Base-by-base conservation (phyloP, 2,888 invertebrate genomes). In the Rhingia campestris region DNA sequence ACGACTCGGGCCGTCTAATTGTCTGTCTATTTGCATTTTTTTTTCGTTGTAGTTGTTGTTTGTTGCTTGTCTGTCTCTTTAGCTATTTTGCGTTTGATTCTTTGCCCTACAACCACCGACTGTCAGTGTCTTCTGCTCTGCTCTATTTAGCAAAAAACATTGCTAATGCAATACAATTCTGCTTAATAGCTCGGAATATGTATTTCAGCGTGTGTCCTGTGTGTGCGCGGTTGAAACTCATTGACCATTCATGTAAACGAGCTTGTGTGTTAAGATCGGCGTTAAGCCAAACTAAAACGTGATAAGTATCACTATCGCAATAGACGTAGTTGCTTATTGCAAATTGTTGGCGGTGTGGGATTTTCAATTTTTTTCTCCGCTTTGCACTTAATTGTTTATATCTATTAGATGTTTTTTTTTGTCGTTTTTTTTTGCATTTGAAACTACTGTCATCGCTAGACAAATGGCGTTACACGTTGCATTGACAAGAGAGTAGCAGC, bases 391-490 rank as follows among this genome's bases (percentile, higher is more conserved):
- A 84, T 80, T 84, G 84, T 80, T 79, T 75, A 66, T 70, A 58
- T 53, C 41, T 64, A 33, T 59, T 39, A 58, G 56, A 72, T 33
- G 4, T 58, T 56, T 64, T 51, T 51, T 67, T 49, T 67, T 32
- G 12, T 47, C 22, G 14, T 47, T 30, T 22, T 22, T 22, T 22
- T 22, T 22, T 22, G 22, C 9, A 49, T 22, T 49, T 49, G 49
- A 56, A 58, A 54, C 64, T 47, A 45, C 73, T 84, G 84, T 84
- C 84, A 80, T 64, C 59, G 59, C 69, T 67, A 79, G 79, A 79
- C 84, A 84, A 84, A 84, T 84, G 84, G 84, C 84, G 79, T 84
- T 84, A 84, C 79, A 84, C 79, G 79, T 80, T 75, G 70, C 79
- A 70, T 39, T 84, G 84, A 84, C 56, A 69, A 80, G 70, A 74